These are phyloP conservation scores for Tarsius wallacei DNA, from an alignment of 2,797 vertebrate genomes.

Conservation along the genomic window DNA sequence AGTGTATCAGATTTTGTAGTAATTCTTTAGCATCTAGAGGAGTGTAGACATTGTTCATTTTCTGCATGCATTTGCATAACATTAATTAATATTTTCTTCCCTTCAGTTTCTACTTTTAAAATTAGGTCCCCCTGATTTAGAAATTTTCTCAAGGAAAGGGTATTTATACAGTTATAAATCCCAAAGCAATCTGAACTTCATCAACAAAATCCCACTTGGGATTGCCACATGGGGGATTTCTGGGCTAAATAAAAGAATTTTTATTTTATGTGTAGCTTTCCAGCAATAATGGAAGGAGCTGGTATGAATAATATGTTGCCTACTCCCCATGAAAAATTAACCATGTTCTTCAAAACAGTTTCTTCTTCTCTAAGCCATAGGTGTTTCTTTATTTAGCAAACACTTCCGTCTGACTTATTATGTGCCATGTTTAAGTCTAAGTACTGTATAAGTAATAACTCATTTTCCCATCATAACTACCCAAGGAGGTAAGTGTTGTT, in stretches of 20 bases:
- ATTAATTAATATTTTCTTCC: conserved; percentile 11
- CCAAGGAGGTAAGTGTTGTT: neutral
- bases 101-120: neutral
- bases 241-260: neutral
- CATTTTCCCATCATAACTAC: neutral
- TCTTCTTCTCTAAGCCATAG: conserved; percentile 34
- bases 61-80: neutral
- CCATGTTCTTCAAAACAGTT: conserved; percentile 48
- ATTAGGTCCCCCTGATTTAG: neutral
- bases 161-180: neutral
- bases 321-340: conserved; percentile 48
- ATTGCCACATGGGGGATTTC: neutral
- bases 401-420: neutral
- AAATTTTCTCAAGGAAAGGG: neutral
- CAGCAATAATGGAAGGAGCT: neutral
- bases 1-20: neutral
- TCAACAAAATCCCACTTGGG: neutral
- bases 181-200: conserved; percentile 27
- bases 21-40: neutral
- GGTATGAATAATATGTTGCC: neutral
- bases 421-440: neutral
- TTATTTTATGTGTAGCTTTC: conserved; percentile 30
- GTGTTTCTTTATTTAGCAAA: conserved; percentile 56
- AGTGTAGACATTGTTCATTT: neutral
- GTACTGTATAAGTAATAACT: conserved; percentile 16